Percentiles rank a stretch among this genome's conserved stretches.
These are phyloP conservation scores for Hypanus sabinus DNA, from an alignment of 2,113 vertebrate genomes.

Conservation along the genomic window DNA sequence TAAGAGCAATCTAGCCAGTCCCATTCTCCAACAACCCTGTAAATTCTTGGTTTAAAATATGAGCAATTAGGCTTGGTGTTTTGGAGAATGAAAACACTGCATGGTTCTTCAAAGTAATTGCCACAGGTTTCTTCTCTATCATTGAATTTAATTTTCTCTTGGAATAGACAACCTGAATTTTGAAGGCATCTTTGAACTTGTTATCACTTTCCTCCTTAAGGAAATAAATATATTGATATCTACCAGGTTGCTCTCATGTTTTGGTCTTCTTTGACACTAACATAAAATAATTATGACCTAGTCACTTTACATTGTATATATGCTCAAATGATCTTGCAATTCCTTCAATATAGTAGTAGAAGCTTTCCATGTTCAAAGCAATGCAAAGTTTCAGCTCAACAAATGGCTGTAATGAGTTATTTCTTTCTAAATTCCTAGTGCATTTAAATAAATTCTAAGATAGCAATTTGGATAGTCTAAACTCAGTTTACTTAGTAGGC, in stretches of 20 bases:
- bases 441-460: not conserved
- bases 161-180: not conserved
- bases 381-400: not conserved
- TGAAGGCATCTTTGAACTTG: not conserved
- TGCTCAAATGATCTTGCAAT: not conserved
- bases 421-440: not conserved
- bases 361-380: not conserved
- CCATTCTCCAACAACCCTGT: too few relatives aligned
- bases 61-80: not conserved
- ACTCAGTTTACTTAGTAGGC: not conserved
- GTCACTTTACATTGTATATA: not conserved
- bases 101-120: not conserved
- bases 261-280: not conserved
- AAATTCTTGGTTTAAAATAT: not conserved
- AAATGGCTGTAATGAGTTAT: not conserved
- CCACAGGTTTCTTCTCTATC: not conserved
- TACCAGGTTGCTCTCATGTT: not conserved
- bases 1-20: too few relatives aligned
- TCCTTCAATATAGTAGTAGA: not conserved
- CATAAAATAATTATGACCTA: not conserved
- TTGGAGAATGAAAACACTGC: not conserved
- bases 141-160: not conserved
- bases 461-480: not conserved
- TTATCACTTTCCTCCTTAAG: not conserved
- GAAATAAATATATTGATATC: not conserved